Evolutionary conservation across 2,888 invertebrate species (phyloP).

Genomic region (Papilio demoleus): DNA sequence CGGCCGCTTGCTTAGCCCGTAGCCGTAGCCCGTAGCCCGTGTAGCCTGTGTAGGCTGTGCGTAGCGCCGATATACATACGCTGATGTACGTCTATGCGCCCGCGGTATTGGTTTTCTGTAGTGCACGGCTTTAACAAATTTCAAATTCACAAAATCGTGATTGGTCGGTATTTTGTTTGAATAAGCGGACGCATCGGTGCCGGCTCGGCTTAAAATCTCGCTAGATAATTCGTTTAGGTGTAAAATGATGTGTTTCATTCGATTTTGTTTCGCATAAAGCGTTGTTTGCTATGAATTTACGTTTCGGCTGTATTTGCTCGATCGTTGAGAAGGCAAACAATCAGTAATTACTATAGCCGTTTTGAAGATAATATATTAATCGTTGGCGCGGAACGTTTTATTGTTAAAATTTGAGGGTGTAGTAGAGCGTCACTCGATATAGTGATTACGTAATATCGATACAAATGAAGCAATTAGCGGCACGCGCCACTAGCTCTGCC

Average conservation of each 20-base stretch:
- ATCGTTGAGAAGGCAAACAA: constrained; percentile 55
- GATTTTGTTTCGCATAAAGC: constrained; percentile 62
- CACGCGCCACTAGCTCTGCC: constrained; percentile 71
- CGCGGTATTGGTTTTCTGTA: constrained; percentile 81
- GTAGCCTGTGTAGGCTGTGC: constrained; percentile 55
- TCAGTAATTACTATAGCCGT: constrained; percentile 54
- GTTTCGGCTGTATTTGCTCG: constrained; percentile 40
- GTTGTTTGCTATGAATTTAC: constrained; percentile 61
- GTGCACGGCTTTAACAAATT: constrained; percentile 80
- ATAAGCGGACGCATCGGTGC: constrained; percentile 68
- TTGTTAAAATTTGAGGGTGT: constrained; percentile 45
- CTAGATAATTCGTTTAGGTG: constrained; percentile 76
- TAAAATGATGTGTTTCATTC: constrained; percentile 75
- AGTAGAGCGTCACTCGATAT: constrained; percentile 50
- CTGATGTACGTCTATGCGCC: constrained; percentile 55
- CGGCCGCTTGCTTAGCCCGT: constrained; percentile 68
- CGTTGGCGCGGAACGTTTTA: constrained; percentile 63
- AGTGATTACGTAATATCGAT: constrained; percentile 63
- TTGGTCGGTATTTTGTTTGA: constrained; percentile 81
- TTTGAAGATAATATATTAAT: constrained; percentile 50
- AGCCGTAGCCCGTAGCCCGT: constrained; percentile 10
- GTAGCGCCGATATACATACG: constrained; percentile 65
- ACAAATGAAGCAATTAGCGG: constrained; percentile 81
- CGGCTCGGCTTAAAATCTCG: constrained; percentile 66
- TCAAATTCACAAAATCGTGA: constrained; percentile 83